Evolutionary conservation across 2,888 invertebrate species (phyloP).

Genomic region (Dynastes grantii): DNA sequence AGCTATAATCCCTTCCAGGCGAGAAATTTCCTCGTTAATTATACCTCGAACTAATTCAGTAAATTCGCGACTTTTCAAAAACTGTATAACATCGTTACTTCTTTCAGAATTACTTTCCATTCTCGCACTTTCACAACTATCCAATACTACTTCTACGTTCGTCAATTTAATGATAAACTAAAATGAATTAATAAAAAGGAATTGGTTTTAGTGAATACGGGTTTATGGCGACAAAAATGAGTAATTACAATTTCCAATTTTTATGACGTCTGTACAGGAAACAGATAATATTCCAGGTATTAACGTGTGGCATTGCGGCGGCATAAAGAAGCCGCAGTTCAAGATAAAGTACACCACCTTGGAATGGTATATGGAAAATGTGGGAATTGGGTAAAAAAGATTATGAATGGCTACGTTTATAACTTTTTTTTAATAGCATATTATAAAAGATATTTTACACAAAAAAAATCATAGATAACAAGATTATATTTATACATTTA

Average conservation of each 20-base stretch:
- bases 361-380: no score
- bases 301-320: background rate
- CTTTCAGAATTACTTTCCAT: background rate
- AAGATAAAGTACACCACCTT: no score
- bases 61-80: conserved; percentile 15
- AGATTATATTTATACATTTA: no score
- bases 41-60: background rate
- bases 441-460: no score
- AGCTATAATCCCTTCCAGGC: background rate
- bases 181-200: background rate
- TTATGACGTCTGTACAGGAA: background rate
- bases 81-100: background rate
- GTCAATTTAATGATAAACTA: no score
- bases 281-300: background rate
- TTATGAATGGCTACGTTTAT: no score
- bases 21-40: conserved; percentile 12
- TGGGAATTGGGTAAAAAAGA: no score
- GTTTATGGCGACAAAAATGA: background rate
- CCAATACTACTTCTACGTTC: no score
- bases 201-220: no score
- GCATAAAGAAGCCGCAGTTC: background rate
- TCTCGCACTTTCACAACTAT: no score
- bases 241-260: background rate
- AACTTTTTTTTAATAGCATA: no score
- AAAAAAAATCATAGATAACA: no score